Percentiles rank a stretch among this genome's conserved stretches.
phyloP scores from a whole-genome alignment of 1,140 invertebrate genomes.

The Centruroides sculpturatus region DNA sequence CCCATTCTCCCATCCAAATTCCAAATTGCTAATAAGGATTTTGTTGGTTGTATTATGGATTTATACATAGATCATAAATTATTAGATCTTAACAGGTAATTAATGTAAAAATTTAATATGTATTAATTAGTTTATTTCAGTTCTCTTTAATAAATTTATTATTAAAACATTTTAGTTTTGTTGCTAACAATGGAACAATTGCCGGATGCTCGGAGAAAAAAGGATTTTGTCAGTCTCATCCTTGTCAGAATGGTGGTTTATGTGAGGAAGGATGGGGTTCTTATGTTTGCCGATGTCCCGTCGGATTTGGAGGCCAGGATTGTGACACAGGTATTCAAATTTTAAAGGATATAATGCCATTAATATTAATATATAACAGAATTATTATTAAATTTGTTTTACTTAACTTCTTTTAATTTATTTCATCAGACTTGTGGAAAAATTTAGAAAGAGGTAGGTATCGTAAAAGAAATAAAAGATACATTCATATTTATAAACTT shows the following conservation, averaged over 20 bases:
- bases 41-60: slow-evolving; percentile 80
- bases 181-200: slow-evolving; percentile 76
- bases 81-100: slow-evolving; percentile 67
- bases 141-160: not conserved
- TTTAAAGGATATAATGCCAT: too few species aligned
- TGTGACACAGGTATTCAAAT: slow-evolving; percentile 35
- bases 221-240: slow-evolving; percentile 58
- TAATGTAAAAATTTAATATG: not conserved
- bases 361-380: too few species aligned
- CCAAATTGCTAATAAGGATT: slow-evolving; percentile 67
- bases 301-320: slow-evolving; percentile 71
- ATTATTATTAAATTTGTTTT: too few species aligned
- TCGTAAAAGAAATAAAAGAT: too few species aligned
- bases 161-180: slow-evolving; percentile 39
- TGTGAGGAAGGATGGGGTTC: slow-evolving; percentile 80
- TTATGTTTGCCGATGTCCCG: slow-evolving; percentile 66
- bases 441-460: slow-evolving; percentile 12
- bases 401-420: too few species aligned
- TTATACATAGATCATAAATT: slow-evolving; percentile 74
- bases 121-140: not conserved
- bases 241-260: slow-evolving; percentile 72
- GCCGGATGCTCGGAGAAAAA: slow-evolving; percentile 75
- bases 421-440: slow-evolving; percentile 10
- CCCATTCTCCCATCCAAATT: slow-evolving; percentile 59
- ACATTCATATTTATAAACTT: too few species aligned